Percentiles rank a stretch among this genome's conserved stretches.
Evolutionary conservation across 2,888 invertebrate species (phyloP).

Genomic region (Dinocampus coccinellae): DNA sequence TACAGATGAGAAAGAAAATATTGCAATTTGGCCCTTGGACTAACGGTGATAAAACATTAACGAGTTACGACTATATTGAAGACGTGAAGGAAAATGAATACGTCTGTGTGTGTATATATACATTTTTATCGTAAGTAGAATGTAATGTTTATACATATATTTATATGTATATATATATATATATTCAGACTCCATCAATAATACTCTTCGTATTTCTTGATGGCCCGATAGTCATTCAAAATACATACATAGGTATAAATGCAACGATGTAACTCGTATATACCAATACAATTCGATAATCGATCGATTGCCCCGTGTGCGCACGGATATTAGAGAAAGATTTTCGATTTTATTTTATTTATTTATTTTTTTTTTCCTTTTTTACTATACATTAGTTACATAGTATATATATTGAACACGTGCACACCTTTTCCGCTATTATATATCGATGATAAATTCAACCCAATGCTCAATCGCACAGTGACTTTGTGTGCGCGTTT

Average conservation of each 20-base stretch:
- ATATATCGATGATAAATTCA: constrained; percentile 13
- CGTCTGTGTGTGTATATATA: not conserved
- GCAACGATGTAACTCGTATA: not conserved
- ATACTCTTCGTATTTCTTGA: not conserved
- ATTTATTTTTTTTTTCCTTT: too few species aligned
- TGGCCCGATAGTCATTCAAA: not conserved
- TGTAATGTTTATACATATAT: not conserved
- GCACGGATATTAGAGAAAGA: not conserved
- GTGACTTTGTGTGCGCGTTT: constrained; percentile 14
- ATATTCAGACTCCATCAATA: not conserved
- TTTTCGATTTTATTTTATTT: too few species aligned
- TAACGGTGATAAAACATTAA: constrained; percentile 47
- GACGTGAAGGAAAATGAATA: not conserved
- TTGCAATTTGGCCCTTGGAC: constrained; percentile 11
- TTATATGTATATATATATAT: not conserved
- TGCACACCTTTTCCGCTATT: not conserved
- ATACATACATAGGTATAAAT: not conserved
- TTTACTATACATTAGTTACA: not conserved
- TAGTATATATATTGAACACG: not conserved
- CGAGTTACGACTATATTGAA: constrained; percentile 41
- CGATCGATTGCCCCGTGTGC: not conserved
- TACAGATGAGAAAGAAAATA: not conserved
- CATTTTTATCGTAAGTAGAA: constrained; percentile 14
- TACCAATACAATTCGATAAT: constrained; percentile 1
- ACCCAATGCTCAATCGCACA: not conserved